These are phyloP conservation scores for Carollia perspicillata DNA, from an alignment of 2,113 vertebrate genomes.

Conservation along the genomic window DNA sequence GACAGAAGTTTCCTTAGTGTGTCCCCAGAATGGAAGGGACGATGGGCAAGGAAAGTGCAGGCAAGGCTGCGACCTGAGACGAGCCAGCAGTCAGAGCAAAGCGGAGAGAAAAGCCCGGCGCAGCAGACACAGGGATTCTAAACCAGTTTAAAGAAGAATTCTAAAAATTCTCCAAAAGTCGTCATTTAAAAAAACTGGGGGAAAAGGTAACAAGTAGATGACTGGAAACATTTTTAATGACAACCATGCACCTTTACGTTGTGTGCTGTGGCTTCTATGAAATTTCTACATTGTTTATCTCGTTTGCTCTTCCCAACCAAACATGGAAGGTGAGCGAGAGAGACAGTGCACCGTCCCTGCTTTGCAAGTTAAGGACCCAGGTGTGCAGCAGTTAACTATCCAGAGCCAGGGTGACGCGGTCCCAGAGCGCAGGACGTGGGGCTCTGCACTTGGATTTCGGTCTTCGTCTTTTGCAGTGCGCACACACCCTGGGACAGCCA, in stretches of 20 bases:
- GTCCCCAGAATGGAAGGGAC: not conserved
- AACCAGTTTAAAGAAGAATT: not conserved
- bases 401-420: not conserved
- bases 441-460: not conserved
- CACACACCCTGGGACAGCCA: not conserved
- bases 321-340: not conserved
- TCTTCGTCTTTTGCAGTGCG: not conserved
- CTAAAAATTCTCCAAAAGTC: not conserved
- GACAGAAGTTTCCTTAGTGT: not conserved
- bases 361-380: not conserved
- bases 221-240: not conserved
- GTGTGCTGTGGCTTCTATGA: not conserved
- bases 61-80: not conserved
- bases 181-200: not conserved
- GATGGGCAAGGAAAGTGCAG: not conserved
- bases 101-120: not conserved
- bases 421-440: accelerated
- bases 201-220: not conserved
- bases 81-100: accelerated
- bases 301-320: not conserved
- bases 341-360: not conserved
- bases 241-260: not conserved
- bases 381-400: not conserved
- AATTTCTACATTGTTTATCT: not conserved
- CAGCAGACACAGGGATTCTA: not conserved